These are phyloP conservation scores for Craseonycteris thonglongyai DNA, from an alignment of 2,113 vertebrate species.

Conservation along the genomic window DNA sequence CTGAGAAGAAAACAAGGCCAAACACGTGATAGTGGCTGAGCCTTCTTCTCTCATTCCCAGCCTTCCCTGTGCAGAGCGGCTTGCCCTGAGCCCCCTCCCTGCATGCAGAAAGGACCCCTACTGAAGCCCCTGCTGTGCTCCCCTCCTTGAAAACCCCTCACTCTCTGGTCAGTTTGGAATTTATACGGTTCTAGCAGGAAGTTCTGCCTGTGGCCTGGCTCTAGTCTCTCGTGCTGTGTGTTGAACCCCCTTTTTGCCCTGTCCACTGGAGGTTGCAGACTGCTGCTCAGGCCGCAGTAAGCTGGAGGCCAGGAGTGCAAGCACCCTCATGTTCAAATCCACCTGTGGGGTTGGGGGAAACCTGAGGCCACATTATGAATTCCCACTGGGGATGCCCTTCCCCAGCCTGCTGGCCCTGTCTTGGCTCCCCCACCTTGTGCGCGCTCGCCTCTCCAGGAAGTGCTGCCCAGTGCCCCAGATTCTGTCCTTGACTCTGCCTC, in stretches of 20 bases:
- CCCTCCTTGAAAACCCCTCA: background rate
- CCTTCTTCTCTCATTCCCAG: background rate
- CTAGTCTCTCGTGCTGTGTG: background rate
- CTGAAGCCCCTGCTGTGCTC: background rate
- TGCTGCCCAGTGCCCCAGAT: background rate
- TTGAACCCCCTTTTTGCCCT: background rate
- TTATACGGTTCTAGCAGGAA: background rate
- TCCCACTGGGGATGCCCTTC: background rate
- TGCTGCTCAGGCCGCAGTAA: background rate
- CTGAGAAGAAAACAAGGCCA: slow-evolving; percentile 18
- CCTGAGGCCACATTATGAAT: background rate
- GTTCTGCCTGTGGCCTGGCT: background rate
- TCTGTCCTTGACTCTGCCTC: background rate
- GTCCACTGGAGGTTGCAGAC: background rate
- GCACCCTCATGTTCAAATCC: background rate
- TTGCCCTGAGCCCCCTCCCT: background rate
- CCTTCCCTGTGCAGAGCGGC: rapidly evolving
- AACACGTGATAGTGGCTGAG: background rate
- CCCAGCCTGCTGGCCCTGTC: background rate
- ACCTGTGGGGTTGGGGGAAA: no score
- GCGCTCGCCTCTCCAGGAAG: background rate
- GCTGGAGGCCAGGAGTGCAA: background rate
- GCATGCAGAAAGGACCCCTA: background rate
- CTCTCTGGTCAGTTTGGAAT: background rate
- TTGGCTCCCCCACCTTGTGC: background rate